Conservation (phyloP, 2,113 vertebrate genomes). For the Alligator sinensis region DNA sequence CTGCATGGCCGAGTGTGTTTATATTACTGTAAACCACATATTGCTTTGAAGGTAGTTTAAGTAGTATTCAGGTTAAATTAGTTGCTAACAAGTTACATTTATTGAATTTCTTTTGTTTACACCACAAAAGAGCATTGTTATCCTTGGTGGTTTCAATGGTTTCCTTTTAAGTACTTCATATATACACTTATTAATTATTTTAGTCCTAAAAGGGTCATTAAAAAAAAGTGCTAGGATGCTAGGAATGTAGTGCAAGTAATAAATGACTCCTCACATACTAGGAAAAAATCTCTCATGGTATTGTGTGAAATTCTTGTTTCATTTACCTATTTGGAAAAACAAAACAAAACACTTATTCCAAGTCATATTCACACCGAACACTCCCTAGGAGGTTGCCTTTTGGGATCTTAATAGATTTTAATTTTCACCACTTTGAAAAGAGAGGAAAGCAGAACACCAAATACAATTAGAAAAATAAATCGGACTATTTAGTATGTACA, state of each 20-base stretch:
- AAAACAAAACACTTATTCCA: background rate
- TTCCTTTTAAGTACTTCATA: constrained; percentile 29
- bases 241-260: background rate
- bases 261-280: background rate
- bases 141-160: constrained; percentile 22
- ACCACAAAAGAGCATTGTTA: constrained; percentile 34
- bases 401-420: background rate
- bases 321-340: background rate
- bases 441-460: background rate
- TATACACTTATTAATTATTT: constrained; percentile 34
- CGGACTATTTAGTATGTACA: background rate
- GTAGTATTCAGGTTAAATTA: constrained; percentile 56
- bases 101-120: constrained; percentile 59
- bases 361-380: background rate
- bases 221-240: constrained; percentile 16
- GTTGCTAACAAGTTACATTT: constrained; percentile 55
- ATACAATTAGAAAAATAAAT: background rate
- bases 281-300: background rate
- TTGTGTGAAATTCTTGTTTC: background rate
- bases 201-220: background rate
- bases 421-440: background rate
- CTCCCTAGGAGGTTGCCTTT: background rate
- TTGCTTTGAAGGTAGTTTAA: constrained; percentile 63
- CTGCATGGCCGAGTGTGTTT: constrained; percentile 67
- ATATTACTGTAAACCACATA: constrained; percentile 28